Base-by-base conservation (phyloP, 2,113 vertebrate species). In the Silurus meridionalis region DNA sequence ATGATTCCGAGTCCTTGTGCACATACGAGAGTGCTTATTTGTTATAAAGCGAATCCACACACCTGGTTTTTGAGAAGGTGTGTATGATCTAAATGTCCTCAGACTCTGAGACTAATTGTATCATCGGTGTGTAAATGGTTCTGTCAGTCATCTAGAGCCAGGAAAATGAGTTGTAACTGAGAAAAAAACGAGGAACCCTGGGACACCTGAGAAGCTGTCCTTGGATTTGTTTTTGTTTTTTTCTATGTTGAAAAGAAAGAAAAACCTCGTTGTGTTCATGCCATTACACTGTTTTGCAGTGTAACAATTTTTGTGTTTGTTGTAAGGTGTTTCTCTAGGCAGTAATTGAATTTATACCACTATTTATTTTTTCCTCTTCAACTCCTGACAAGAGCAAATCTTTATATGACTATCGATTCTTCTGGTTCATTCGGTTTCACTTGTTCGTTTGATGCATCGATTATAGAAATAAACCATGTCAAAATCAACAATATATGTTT, bases 1-100 rank as follows among this genome's bases (percentile, higher is more conserved):
- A 74, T 89, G 90, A 92, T 90, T 92, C 89, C 89, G 82, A 89
- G 82, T 87, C 87, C 86, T 89, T 72, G 92, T 89, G 79, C 92
- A 92, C 89, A 67, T 57, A 67, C 91, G 78, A 82, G 88, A 87
- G 83, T 77, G 52, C 75, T 83, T 4, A 19, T 17, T 48, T 67
- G 67, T 72, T 83, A 50, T 52, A 58, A 53, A 50, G 25, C 50
- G 6, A 21, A 50, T 25, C 23, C 21, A 6, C 21, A 9, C 48
- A 8, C 53, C 17, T 15, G 0, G 10, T 13, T 53, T 53, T 9
- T 6, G 10, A 53, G 8, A 5, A 50, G 72, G 48, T n/a, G 46
- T n/a, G 75, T 21, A 64, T 21, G 19, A 5, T 74, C 46, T 50
- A 25, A 23, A 2, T 74, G 25, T 15, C 28, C 11, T 48, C n/a